A percentile compares a stretch with the other conserved stretches of the same genome.
phyloP scores from a whole-genome alignment of 1,140 invertebrate species.

The Periplaneta americana region DNA sequence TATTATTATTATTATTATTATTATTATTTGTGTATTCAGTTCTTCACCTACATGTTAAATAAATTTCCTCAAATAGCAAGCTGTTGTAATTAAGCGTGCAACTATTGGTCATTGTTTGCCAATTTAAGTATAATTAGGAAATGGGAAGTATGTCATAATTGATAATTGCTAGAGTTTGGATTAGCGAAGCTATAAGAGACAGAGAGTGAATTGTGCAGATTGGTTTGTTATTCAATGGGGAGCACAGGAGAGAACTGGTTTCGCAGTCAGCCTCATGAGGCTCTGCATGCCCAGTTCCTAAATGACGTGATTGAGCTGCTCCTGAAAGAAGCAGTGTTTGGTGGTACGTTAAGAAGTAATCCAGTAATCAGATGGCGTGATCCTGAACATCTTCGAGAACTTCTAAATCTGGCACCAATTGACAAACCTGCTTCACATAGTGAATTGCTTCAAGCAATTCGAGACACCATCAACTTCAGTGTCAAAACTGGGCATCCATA shows the following conservation, averaged over 20 bases:
- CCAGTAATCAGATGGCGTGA: constrained; percentile 35
- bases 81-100: background rate
- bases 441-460: constrained; percentile 34
- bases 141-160: background rate
- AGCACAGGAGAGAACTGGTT: constrained; percentile 8
- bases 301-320: constrained; percentile 30
- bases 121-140: background rate
- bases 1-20: too few species aligned
- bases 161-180: background rate
- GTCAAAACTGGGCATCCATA: constrained; percentile 48
- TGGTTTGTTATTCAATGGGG: background rate
- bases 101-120: background rate
- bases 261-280: constrained; percentile 26
- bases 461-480: constrained; percentile 41
- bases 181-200: background rate
- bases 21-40: too few species aligned
- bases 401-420: constrained; percentile 33
- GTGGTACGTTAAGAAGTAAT: constrained; percentile 31
- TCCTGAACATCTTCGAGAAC: constrained; percentile 30
- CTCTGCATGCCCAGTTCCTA: constrained; percentile 26
- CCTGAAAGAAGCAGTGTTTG: constrained; percentile 35
- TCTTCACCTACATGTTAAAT: too few species aligned
- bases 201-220: background rate
- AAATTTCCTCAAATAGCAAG: background rate
- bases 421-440: constrained; percentile 35